Evolutionary conservation across 2,888 invertebrate genomes (phyloP), one percentile per base, ranked within the genome.

Genomic region (Limnephilus marmoratus): DNA sequence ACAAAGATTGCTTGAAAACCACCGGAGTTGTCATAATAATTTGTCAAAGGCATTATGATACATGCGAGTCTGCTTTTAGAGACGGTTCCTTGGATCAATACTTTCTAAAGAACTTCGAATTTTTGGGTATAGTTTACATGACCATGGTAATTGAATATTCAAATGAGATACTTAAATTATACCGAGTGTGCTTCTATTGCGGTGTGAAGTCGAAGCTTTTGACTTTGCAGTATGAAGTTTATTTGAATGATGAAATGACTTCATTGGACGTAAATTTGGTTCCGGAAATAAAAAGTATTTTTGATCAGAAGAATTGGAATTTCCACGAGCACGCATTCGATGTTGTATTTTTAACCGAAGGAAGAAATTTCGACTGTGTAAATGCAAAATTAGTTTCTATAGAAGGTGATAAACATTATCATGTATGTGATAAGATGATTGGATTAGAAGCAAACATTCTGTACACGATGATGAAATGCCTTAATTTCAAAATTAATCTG

Each of bases 161-260:
- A 5, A 31, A 34, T 34, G 34, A 31, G 11, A 0, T 29, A 11
- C 53, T 87, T 15, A 29, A 68, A 87, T 37, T 87, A 24, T 68
- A 53, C 87, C 34, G 34, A 18, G 68, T 68, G 3, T 87, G 87
- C 53, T 87, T 68, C n/a, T 87, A 87, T 53, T 87, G 87, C 53
- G 87, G 87, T 37, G 34, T n/a, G 68, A 68, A 68, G 7, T 68
- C 68, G 24, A 68, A 68, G 68, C 7, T 68, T 68, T 68, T 68
- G 68, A 68, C n/a, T 9, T 24, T 68, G 24, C 68, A 68, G 24
- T 68, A 68, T 68, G 68, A 68, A 68, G 68, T 68, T 68, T 24
- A 68, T 68, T 68, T n/a, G n/a, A 68, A 68, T 24, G 24, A 68
- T 68, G 11, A 68, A 68, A 24, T 68, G 24, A 68, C 68, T 68